These are phyloP conservation scores for Mellivora capensis DNA, from an alignment of 2,113 vertebrate species.

Conservation along the genomic window DNA sequence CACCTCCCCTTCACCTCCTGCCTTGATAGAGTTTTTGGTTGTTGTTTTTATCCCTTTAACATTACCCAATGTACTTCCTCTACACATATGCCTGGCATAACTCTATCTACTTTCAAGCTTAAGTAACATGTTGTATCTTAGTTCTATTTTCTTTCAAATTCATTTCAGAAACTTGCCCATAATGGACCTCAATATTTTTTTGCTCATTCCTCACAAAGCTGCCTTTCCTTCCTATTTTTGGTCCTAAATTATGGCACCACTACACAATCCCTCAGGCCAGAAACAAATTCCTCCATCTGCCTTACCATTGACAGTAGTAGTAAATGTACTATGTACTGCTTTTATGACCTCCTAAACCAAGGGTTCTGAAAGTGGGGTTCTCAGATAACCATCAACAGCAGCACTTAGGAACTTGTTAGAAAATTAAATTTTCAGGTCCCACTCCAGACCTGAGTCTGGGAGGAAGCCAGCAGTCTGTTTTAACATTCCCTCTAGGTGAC, in stretches of 20 bases:
- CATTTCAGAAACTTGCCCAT: background rate
- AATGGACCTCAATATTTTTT: background rate
- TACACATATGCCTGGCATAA: background rate
- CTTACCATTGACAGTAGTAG: background rate
- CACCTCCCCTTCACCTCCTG: background rate
- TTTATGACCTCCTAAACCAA: background rate
- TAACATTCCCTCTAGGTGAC: background rate
- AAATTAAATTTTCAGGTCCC: background rate
- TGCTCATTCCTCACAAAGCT: background rate
- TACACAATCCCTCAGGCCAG: background rate
- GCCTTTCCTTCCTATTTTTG: background rate
- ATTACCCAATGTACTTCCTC: background rate
- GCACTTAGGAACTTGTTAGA: background rate
- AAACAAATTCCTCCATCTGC: background rate
- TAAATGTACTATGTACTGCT: background rate
- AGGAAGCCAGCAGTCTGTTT: background rate
- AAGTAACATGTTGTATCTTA: background rate
- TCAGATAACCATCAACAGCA: background rate
- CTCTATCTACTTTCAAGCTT: background rate
- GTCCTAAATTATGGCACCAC: background rate
- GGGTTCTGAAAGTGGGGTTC: background rate
- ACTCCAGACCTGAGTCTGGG: background rate
- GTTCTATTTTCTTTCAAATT: background rate
- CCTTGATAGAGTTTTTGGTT: background rate
- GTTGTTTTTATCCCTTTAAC: background rate